A percentile compares a stretch with the other conserved stretches of the same genome.
Conservation (phyloP, 2,113 vertebrate genomes). For the Balaeniceps rex region DNA sequence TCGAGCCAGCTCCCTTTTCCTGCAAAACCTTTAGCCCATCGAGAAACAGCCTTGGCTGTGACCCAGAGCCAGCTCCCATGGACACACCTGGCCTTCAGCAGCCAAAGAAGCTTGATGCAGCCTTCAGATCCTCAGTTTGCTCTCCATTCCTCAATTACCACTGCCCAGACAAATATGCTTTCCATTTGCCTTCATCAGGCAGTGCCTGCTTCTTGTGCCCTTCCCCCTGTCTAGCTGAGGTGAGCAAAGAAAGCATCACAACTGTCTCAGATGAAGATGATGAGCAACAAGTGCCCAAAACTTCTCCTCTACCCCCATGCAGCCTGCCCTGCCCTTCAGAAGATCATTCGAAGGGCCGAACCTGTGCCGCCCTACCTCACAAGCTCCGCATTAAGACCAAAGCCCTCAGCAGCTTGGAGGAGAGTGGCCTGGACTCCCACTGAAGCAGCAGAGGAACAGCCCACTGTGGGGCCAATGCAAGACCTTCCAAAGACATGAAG, state of each 20-base stretch:
- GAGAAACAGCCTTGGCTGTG: background rate
- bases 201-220: constrained; percentile 35
- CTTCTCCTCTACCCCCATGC: background rate
- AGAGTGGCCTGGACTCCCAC: background rate
- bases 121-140: constrained; percentile 56
- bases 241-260: background rate
- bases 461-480: background rate
- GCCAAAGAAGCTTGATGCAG: background rate
- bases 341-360: background rate
- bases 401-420: background rate
- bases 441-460: background rate
- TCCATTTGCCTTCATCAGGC: constrained; percentile 30
- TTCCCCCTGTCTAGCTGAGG: background rate
- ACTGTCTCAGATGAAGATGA: constrained; percentile 63
- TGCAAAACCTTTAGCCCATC: background rate
- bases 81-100: background rate
- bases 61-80: background rate
- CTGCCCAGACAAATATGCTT: constrained; percentile 26
- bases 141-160: constrained; percentile 61
- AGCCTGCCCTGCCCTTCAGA: background rate
- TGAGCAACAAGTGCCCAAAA: constrained; percentile 67
- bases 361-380: constrained; percentile 66
- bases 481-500: background rate
- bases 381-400: constrained; percentile 78
- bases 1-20: background rate